These are phyloP conservation scores for Tokudaia muenninki DNA, from an alignment of 2,797 vertebrate species.

Conservation along the genomic window DNA sequence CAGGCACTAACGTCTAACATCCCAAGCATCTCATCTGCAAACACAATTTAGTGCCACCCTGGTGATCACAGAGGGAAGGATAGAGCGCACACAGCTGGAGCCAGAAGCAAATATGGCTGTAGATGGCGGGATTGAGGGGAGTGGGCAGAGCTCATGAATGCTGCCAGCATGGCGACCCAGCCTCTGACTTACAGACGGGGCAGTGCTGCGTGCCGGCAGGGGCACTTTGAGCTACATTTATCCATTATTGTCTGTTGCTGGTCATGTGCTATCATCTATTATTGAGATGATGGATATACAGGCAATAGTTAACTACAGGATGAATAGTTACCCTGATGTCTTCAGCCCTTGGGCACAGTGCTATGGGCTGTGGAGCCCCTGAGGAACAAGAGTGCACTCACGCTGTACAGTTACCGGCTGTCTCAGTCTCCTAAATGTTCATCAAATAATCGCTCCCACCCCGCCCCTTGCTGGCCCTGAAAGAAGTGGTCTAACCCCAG, in stretches of 20 bases:
- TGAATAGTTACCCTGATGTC: not conserved
- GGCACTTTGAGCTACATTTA: not conserved
- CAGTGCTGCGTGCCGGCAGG: not conserved
- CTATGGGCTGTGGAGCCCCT: not conserved
- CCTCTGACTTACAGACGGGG: conserved; percentile 61
- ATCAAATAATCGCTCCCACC: not conserved
- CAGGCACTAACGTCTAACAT: conserved; percentile 86
- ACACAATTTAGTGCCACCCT: conserved; percentile 82
- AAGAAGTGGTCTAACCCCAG: not conserved
- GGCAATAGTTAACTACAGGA: not conserved
- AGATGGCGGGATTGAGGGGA: conserved; percentile 14
- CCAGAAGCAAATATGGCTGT: conserved; percentile 36
- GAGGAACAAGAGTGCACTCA: not conserved
- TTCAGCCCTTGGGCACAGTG: not conserved
- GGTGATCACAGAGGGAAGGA: conserved; percentile 77
- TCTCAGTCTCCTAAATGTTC: not conserved
- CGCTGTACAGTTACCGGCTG: too few relatives aligned
- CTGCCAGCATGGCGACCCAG: conserved; percentile 62
- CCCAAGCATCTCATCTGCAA: conserved; percentile 86
- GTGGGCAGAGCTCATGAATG: conserved; percentile 27
- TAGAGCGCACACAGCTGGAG: conserved; percentile 38
- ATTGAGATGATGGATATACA: not conserved
- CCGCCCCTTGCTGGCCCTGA: not conserved
- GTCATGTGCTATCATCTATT: not conserved
- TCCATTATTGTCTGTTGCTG: not conserved